Evolutionary conservation across 2,888 invertebrate species (phyloP).

Genomic region (Pollenia griseotomentosa): DNA sequence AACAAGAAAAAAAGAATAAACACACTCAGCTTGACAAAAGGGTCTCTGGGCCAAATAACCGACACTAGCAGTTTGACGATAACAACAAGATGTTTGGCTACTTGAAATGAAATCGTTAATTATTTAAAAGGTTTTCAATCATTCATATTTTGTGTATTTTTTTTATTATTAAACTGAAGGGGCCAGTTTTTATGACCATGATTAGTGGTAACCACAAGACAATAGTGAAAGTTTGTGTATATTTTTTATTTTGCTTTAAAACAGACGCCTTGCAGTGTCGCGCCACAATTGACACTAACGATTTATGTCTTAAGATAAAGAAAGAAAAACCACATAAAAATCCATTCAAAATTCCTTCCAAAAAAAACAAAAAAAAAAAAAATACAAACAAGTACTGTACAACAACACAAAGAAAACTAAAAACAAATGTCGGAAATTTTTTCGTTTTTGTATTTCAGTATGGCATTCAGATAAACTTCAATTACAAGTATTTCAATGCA

Average conservation of each 20-base stretch:
- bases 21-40: conserved; percentile 30
- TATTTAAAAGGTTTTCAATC: conserved; percentile 66
- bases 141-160: conserved; percentile 29
- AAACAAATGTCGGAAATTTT: conserved; percentile 44
- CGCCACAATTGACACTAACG: conserved; percentile 70
- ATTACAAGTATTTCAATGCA: conserved; percentile 68
- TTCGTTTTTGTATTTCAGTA: conserved; percentile 19
- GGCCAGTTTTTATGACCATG: conserved; percentile 61
- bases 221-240: conserved; percentile 67
- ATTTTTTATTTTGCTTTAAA: not conserved
- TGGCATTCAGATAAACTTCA: conserved; percentile 61
- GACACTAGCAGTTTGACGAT: no score
- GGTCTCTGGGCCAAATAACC: conserved; percentile 44
- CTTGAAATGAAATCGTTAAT: conserved; percentile 56
- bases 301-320: conserved; percentile 72
- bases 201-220: conserved; percentile 50
- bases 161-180: conserved; percentile 34
- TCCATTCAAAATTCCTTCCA: conserved; percentile 56
- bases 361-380: no score
- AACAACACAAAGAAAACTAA: conserved; percentile 24
- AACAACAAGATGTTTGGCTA: conserved; percentile 18
- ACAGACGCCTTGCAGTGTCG: conserved; percentile 68
- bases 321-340: conserved; percentile 59
- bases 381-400: conserved; percentile 15
- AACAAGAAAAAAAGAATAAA: conserved; percentile 44